A percentile compares a stretch with the other conserved stretches of the same genome.
Conservation (phyloP, 2,113 vertebrate species). For the Turdus rufiventris region DNA sequence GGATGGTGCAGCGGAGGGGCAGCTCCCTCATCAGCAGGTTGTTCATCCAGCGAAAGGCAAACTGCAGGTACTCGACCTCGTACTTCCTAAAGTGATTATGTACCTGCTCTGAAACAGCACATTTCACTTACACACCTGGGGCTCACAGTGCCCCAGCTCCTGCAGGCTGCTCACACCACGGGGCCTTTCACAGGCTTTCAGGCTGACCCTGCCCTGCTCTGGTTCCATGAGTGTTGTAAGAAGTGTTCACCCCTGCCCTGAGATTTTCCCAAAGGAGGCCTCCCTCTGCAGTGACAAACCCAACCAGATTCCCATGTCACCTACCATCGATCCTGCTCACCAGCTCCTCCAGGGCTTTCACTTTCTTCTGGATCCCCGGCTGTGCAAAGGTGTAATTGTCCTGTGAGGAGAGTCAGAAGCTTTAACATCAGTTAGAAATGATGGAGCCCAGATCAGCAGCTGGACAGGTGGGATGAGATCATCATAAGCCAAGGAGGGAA, state of each 20-base stretch:
- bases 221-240: fast-evolving
- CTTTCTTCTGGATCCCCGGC: slow-evolving; percentile 97
- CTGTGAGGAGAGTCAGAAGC: slow-evolving; percentile 65
- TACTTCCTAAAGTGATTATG: slow-evolving; percentile 89
- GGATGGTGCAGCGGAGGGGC: slow-evolving; percentile 89
- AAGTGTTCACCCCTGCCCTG: neutral
- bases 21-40: slow-evolving; percentile 90
- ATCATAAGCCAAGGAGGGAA: neutral
- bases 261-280: neutral
- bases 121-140: neutral
- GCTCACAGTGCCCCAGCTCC: neutral
- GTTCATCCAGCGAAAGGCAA: slow-evolving; percentile 92
- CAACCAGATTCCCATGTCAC: neutral
- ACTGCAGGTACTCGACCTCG: slow-evolving; percentile 92
- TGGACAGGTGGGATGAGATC: neutral
- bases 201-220: neutral
- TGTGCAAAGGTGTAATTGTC: slow-evolving; percentile 99
- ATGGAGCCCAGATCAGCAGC: neutral
- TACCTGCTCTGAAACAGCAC: slow-evolving; percentile 83
- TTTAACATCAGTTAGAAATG: neutral
- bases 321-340: slow-evolving; percentile 96
- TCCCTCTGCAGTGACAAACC: neutral
- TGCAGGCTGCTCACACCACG: neutral
- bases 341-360: slow-evolving; percentile 95
- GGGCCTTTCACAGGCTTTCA: fast-evolving